Percentiles rank a stretch among this genome's conserved stretches.
These are phyloP conservation scores for Iguana delicatissima DNA, from an alignment of 2,797 vertebrate genomes.

Conservation along the genomic window DNA sequence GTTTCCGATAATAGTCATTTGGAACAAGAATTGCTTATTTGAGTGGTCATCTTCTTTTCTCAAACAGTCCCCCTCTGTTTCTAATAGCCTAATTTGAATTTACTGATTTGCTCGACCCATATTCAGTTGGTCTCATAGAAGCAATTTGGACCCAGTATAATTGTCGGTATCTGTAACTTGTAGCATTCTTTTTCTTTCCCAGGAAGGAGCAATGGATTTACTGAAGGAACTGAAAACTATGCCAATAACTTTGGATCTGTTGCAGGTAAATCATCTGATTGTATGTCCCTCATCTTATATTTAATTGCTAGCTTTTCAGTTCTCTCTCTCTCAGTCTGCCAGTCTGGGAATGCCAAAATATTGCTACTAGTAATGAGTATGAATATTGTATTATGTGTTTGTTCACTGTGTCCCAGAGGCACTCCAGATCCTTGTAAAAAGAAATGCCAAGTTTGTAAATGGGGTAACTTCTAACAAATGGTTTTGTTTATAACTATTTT, in stretches of 20 bases:
- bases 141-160: not conserved
- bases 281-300: not conserved
- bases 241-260: constrained; percentile 91
- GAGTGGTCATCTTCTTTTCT: not conserved
- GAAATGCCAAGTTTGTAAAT: not conserved
- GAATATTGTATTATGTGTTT: not conserved
- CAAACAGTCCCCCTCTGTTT: not conserved
- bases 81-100: too few species aligned
- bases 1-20: not conserved
- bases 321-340: not conserved
- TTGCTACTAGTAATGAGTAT: not conserved
- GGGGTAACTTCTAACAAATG: not conserved
- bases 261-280: constrained; percentile 85
- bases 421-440: not conserved
- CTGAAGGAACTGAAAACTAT: constrained; percentile 92
- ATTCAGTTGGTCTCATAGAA: constrained; percentile 11
- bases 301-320: not conserved
- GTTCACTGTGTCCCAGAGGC: too few species aligned
- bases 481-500: not conserved
- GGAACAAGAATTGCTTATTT: not conserved
- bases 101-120: constrained; percentile 12
- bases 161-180: not conserved
- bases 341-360: not conserved
- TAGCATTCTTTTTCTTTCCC: constrained; percentile 39
- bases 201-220: constrained; percentile 94